A percentile compares a stretch with the other conserved stretches of the same genome.
Evolutionary conservation across 2,888 invertebrate species (phyloP).

Genomic region (Diplolepis rosae): DNA sequence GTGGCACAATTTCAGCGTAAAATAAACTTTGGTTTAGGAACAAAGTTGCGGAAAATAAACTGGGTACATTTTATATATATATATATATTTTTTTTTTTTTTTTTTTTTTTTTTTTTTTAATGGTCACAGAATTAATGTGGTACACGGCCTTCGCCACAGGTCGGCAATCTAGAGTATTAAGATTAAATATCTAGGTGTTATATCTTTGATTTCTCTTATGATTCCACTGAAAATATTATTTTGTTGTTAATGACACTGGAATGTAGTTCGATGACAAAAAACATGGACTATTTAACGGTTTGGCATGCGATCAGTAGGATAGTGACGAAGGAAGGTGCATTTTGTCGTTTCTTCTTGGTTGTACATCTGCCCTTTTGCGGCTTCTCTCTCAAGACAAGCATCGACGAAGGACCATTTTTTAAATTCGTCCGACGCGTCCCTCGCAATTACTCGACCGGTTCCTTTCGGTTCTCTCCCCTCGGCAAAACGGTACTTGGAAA

Average conservation of each 20-base stretch:
- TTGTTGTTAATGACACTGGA: background rate
- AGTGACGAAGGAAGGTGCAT: background rate
- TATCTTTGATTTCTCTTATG: too few species aligned
- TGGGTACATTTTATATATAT: too few species aligned
- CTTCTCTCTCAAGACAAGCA: constrained; percentile 32
- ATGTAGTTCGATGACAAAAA: background rate
- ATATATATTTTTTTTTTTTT: too few species aligned
- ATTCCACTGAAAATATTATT: too few species aligned
- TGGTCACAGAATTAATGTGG: too few species aligned
- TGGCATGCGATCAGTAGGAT: background rate
- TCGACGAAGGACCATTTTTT: constrained; percentile 38
- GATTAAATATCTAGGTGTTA: background rate
- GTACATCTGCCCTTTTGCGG: constrained; percentile 9
- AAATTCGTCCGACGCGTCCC: constrained; percentile 47
- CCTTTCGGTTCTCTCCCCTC: constrained; percentile 49
- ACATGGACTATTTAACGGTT: background rate
- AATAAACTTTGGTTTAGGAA: too few species aligned
- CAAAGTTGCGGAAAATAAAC: too few species aligned
- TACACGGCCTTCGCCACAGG: too few species aligned
- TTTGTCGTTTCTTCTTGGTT: constrained; percentile 27
- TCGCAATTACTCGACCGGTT: constrained; percentile 61
- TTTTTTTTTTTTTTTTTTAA: too few species aligned
- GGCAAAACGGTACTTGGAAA: constrained; percentile 47
- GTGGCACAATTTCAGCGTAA: background rate
- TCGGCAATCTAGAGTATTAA: too few species aligned